phyloP scores from a whole-genome alignment of 2,888 invertebrate genomes.

The Aquatica leii region DNA sequence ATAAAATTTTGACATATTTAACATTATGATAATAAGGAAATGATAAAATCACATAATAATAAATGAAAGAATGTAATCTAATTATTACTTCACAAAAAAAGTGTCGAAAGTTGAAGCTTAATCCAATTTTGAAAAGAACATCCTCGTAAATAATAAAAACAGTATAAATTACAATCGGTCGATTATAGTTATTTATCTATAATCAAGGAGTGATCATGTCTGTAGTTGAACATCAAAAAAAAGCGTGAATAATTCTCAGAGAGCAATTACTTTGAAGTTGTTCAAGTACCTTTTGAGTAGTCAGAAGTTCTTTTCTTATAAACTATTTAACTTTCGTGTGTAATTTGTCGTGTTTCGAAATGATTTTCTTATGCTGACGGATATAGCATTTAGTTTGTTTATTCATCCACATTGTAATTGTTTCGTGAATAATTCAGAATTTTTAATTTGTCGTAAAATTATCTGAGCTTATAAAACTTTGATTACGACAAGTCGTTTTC shows the following conservation, averaged over 20 bases:
- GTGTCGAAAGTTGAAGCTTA: no score
- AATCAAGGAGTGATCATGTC: slow-evolving; percentile 49
- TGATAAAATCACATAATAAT: no score
- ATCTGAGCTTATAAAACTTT: slow-evolving; percentile 50
- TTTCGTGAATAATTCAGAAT: slow-evolving; percentile 48
- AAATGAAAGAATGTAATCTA: no score
- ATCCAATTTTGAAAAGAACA: no score
- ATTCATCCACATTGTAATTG: slow-evolving; percentile 34
- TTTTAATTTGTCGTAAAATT: slow-evolving; percentile 51
- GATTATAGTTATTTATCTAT: slow-evolving; percentile 52
- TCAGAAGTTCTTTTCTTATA: slow-evolving; percentile 43
- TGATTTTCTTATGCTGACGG: slow-evolving; percentile 18
- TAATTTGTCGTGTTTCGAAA: slow-evolving; percentile 31
- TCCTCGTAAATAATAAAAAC: slow-evolving; percentile 37
- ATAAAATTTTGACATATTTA: no score
- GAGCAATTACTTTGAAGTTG: slow-evolving; percentile 53
- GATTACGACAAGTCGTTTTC: slow-evolving; percentile 44
- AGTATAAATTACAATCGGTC: slow-evolving; percentile 54
- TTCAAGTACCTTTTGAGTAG: slow-evolving; percentile 42
- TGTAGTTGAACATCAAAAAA: slow-evolving; percentile 52
- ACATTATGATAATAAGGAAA: no score
- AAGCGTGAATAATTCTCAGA: slow-evolving; percentile 53
- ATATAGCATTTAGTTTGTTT: slow-evolving; percentile 23
- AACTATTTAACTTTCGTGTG: slow-evolving; percentile 51
- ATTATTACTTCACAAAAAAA: no score